Evolutionary conservation across 2,797 vertebrate genomes (phyloP).

Genomic region (Pelobates cultripes): DNA sequence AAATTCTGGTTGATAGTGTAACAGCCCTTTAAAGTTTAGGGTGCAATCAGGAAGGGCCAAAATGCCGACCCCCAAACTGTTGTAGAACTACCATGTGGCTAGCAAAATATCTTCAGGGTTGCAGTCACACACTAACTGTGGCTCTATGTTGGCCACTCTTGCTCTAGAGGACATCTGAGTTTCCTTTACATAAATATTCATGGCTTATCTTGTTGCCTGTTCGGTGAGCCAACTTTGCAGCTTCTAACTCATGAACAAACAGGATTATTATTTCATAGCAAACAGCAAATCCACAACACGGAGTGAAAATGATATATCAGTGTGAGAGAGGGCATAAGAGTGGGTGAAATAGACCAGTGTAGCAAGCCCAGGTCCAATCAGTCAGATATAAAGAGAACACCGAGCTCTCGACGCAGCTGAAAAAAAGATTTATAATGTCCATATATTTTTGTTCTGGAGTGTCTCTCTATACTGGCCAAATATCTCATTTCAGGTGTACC

Average conservation of each 20-base stretch:
- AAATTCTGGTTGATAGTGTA: too few species aligned
- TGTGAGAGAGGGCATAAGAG: background rate
- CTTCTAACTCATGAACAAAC: slow-evolving; percentile 1
- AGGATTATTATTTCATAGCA: background rate
- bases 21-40: too few species aligned
- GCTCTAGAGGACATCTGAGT: background rate
- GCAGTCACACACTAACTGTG: too few species aligned
- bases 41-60: too few species aligned
- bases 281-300: background rate
- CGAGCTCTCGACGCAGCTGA: background rate
- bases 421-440: background rate
- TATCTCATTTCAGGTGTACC: too few species aligned
- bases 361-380: background rate
- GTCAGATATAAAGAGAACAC: background rate
- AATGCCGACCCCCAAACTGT: too few species aligned
- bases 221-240: background rate
- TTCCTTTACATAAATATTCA: background rate
- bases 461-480: too few species aligned
- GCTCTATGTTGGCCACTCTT: too few species aligned
- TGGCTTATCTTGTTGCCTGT: background rate
- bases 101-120: too few species aligned
- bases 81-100: too few species aligned
- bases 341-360: background rate
- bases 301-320: background rate
- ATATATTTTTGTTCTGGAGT: too few species aligned